Conservation (phyloP, 2,888 invertebrate species). For the Limenitis camilla region DNA sequence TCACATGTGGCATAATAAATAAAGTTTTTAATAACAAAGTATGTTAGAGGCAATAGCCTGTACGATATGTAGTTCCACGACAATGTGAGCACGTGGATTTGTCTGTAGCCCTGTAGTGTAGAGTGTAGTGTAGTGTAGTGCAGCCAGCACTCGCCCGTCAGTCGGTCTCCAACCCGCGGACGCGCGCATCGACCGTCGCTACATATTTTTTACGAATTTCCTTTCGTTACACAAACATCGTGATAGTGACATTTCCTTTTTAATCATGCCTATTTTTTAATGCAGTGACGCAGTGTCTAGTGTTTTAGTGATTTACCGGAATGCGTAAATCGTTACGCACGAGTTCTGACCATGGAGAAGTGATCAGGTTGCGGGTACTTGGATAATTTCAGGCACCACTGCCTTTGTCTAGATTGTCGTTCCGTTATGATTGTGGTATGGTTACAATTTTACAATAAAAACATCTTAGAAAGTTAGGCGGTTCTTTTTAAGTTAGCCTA, state of each 20-base stretch:
- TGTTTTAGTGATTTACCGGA: slow-evolving; percentile 22
- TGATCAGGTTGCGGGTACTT: slow-evolving; percentile 47
- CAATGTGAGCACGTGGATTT: slow-evolving; percentile 11
- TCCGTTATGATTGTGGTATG: slow-evolving; percentile 36
- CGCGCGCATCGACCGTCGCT: slow-evolving; percentile 38
- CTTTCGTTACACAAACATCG: slow-evolving; percentile 3
- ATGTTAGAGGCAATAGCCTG: too few species aligned
- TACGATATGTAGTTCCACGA: neutral
- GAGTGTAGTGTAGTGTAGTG: neutral
- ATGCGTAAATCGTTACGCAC: slow-evolving; percentile 55
- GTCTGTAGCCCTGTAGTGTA: slow-evolving; percentile 15
- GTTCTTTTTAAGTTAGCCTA: neutral
- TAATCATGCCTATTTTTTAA: slow-evolving; percentile 22
- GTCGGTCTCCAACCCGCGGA: slow-evolving; percentile 40
- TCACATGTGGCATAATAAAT: too few species aligned
- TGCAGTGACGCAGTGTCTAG: slow-evolving; percentile 22
- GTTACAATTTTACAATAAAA: neutral
- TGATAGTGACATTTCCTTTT: slow-evolving; percentile 19
- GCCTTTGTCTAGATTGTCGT: slow-evolving; percentile 47
- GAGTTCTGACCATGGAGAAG: slow-evolving; percentile 51
- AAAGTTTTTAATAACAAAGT: too few species aligned
- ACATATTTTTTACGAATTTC: slow-evolving; percentile 32
- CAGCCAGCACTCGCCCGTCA: slow-evolving; percentile 25
- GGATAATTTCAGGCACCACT: slow-evolving; percentile 54
- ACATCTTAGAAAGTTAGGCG: neutral